A percentile compares a stretch with the other conserved stretches of the same genome.
phyloP scores from a whole-genome alignment of 2,797 vertebrate genomes.

The Mormyrus hasselquistii region DNA sequence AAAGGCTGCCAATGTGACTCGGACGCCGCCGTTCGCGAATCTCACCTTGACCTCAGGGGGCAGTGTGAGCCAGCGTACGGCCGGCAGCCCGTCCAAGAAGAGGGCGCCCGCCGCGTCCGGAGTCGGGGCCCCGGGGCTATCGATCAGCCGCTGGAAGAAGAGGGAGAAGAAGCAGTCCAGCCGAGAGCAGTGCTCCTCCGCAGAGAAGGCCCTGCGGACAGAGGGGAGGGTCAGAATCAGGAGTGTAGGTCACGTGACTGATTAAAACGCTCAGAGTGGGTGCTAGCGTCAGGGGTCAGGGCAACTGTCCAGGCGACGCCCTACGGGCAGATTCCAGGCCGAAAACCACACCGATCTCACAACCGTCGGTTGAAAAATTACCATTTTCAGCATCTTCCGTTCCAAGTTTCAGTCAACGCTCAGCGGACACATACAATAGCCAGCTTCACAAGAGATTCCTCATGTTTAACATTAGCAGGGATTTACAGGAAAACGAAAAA shows the following conservation, averaged over 20 bases:
- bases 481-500: neutral
- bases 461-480: neutral
- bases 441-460: neutral
- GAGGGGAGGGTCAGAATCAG: neutral
- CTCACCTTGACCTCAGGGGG: slow-evolving; percentile 80
- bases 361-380: neutral
- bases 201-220: slow-evolving; percentile 76
- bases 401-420: neutral
- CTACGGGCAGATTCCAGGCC: neutral
- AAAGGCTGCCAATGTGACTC: neutral
- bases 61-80: slow-evolving; percentile 79
- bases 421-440: neutral
- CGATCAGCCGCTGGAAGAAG: slow-evolving; percentile 84
- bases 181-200: slow-evolving; percentile 65
- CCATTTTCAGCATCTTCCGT: neutral
- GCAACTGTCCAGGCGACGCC: neutral
- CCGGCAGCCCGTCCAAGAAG: slow-evolving; percentile 77
- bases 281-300: neutral
- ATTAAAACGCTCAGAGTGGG: neutral
- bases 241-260: neutral
- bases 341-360: neutral
- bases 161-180: slow-evolving; percentile 94
- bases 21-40: neutral
- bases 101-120: slow-evolving; percentile 55
- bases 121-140: slow-evolving; percentile 39